Conservation (phyloP, 53 echinoderm and acorn worm species). For the Paracentrotus lividus region DNA sequence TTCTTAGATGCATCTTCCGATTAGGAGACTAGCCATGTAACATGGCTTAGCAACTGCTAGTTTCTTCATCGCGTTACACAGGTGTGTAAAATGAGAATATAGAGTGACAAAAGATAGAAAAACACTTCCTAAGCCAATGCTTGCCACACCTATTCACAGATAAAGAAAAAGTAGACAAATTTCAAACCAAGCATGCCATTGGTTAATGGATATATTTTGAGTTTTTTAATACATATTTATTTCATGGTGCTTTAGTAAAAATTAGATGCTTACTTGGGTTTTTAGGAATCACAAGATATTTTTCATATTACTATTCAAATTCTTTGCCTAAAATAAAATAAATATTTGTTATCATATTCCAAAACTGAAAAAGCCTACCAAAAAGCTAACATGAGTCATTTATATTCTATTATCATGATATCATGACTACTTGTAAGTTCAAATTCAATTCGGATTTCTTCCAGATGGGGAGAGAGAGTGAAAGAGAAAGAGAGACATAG, state of each 20-base stretch:
- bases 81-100: too few species aligned
- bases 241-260: not conserved
- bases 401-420: not conserved
- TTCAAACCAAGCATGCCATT: not conserved
- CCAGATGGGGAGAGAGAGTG: not conserved
- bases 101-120: not conserved
- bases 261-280: not conserved
- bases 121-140: not conserved
- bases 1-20: constrained; percentile 49
- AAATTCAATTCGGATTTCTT: not conserved
- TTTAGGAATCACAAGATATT: not conserved
- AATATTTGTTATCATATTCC: not conserved
- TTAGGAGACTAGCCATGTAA: not conserved
- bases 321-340: not conserved
- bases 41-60: not conserved
- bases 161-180: not conserved
- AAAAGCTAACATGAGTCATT: not conserved
- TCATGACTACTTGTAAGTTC: not conserved
- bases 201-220: not conserved
- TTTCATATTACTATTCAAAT: not conserved
- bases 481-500: not conserved
- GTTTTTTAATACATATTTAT: not conserved
- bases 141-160: constrained; percentile 20
- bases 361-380: not conserved
- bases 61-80: constrained; percentile 8